Evolutionary conservation across 2,888 invertebrate genomes (phyloP), one percentile per base, ranked within the genome.

Genomic region (Augiades crinisus): DNA sequence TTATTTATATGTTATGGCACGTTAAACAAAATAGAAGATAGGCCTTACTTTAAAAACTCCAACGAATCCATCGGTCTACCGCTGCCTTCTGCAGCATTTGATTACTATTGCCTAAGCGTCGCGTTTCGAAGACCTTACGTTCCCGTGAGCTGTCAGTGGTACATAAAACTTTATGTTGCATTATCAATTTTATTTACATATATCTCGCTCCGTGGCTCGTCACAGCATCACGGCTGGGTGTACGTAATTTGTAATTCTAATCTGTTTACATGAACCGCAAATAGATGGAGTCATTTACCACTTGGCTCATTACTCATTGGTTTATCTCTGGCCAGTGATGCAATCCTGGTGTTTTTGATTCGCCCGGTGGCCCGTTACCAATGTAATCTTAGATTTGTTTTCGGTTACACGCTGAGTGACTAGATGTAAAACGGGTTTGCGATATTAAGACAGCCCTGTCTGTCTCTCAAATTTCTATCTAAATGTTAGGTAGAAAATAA

Each of bases 291-390:
- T 24, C 22, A 36, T 36, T 36, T 45, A 24, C 45, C 14, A 24
- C 34, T 45, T 33, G 34, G 34, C 45, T 22, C 33, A 14, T 45
- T 16, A 45, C 45, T 45, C 45, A 36, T 22, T n/a, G 34, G 45
- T 36, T 33, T 45, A 45, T 45, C 45, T 45, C 14, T 34, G 8
- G 16, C 10, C 22, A 7, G 13, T 34, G 45, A 34, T 45, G 45
- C 33, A 34, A 34, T 33, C 16, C 24, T 13, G 22, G 16, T 8
- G 4, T 13, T 38, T 38, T 12, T 21, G 14, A 37, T 10, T 12
- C 19, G 3, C 3, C 27, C 27, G 10, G 5, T 27, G 27, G 27
- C 3, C 10, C 10, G 30, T 12, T 10, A 30, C 4, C 27, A 6
- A n/a, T 30, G 27, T 12, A 12, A 30, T 30, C 30, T 12, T 1